These are phyloP conservation scores for Endomychus coccineus DNA, from an alignment of 2,888 invertebrate genomes.

Conservation along the genomic window DNA sequence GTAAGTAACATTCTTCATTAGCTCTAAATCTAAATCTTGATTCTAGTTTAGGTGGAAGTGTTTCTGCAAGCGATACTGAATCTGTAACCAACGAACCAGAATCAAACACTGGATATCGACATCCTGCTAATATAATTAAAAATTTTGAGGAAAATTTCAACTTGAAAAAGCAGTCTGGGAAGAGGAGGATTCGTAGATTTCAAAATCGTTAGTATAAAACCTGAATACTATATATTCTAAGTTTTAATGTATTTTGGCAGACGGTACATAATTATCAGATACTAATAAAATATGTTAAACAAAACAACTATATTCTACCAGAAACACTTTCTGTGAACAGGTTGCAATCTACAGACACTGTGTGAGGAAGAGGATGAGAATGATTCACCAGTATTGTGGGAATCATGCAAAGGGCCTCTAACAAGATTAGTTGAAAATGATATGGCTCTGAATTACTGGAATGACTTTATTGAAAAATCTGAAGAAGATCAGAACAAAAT, in stretches of 20 bases:
- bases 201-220: constrained; percentile 28
- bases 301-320: too few relatives aligned
- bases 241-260: too few relatives aligned
- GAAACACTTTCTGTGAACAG: constrained; percentile 18
- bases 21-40: background rate
- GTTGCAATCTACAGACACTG: constrained; percentile 31
- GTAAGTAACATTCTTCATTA: constrained; percentile 22
- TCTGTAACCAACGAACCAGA: constrained; percentile 27
- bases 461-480: constrained; percentile 33
- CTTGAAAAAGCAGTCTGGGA: constrained; percentile 29
- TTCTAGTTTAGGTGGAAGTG: constrained; percentile 19
- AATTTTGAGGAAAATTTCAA: constrained; percentile 24
- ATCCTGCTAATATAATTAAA: constrained; percentile 12
- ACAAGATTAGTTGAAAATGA: constrained; percentile 29
- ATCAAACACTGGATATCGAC: constrained; percentile 15
- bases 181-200: constrained; percentile 31
- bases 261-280: too few relatives aligned
- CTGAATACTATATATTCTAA: too few relatives aligned
- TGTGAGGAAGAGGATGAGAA: constrained; percentile 32
- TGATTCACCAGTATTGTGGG: constrained; percentile 24
- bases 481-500: constrained; percentile 33
- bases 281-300: too few relatives aligned
- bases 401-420: constrained; percentile 32
- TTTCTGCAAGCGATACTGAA: constrained; percentile 31
- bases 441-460: constrained; percentile 33